Percentiles rank a stretch among this genome's conserved stretches.
These are phyloP conservation scores for Amazona guildingii DNA, from an alignment of 2,113 vertebrate genomes.

Conservation along the genomic window DNA sequence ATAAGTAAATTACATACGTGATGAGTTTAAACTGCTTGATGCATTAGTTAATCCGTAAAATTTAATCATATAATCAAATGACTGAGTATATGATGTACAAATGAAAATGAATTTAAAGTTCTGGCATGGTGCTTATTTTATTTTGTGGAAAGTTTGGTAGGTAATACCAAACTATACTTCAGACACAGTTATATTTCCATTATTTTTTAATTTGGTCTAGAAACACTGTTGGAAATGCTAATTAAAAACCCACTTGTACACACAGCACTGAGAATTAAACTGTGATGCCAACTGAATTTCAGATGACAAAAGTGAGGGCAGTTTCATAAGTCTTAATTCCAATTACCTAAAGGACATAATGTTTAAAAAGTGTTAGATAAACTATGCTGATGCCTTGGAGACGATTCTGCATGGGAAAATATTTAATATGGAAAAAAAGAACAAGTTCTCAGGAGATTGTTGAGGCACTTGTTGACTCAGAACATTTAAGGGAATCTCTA, in stretches of 20 bases:
- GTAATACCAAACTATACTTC: background rate
- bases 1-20: background rate
- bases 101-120: background rate
- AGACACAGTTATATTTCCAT: background rate
- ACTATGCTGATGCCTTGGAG: background rate
- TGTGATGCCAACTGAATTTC: background rate
- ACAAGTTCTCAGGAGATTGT: background rate
- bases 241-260: background rate
- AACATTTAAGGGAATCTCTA: slow-evolving; percentile 4
- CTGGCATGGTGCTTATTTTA: background rate
- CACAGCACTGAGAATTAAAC: background rate
- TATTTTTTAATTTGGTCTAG: background rate
- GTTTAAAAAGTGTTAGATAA: background rate
- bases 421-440: background rate
- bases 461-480: background rate
- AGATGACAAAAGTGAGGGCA: background rate
- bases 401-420: background rate
- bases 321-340: background rate
- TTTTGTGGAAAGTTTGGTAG: background rate
- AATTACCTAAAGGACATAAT: background rate
- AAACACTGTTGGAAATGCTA: background rate
- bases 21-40: background rate
- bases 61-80: background rate
- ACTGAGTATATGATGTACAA: background rate
- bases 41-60: background rate